A percentile compares a stretch with the other conserved stretches of the same genome.
Evolutionary conservation across 2,113 vertebrate genomes (phyloP).

Genomic region (Indicator maculatus): DNA sequence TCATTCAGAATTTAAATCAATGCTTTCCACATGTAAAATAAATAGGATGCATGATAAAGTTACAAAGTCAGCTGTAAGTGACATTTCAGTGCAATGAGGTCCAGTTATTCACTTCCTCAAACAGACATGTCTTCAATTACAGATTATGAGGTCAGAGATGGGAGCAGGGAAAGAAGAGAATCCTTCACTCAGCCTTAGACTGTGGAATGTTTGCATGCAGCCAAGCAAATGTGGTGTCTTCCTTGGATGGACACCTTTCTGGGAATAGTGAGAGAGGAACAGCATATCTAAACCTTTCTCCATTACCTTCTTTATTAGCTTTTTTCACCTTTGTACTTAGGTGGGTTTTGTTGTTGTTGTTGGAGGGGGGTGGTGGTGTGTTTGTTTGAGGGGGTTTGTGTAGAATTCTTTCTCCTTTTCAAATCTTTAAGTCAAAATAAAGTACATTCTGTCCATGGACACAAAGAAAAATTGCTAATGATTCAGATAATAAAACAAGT

Average conservation of each 20-base stretch:
- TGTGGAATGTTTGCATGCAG: background rate
- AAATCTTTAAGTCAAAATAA: background rate
- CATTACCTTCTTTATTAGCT: background rate
- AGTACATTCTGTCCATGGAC: background rate
- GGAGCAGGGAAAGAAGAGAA: background rate
- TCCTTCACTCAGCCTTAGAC: background rate
- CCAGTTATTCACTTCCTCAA: background rate
- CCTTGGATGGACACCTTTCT: background rate
- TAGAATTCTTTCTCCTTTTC: too few species aligned
- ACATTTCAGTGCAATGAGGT: background rate
- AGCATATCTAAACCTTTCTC: background rate
- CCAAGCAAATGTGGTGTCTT: background rate
- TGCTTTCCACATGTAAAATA: background rate
- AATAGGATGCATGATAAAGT: fast-evolving
- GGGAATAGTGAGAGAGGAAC: background rate
- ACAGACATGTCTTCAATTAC: background rate
- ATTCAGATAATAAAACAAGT: background rate
- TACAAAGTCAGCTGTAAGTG: background rate
- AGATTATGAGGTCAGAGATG: fast-evolving
- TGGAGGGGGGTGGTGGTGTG: too few species aligned
- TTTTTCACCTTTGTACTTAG: background rate
- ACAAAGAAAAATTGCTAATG: background rate
- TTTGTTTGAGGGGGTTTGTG: too few species aligned
- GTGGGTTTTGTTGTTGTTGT: background rate
- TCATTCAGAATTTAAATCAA: background rate